Percentiles rank a stretch among this genome's conserved stretches.
Evolutionary conservation across 2,888 invertebrate species (phyloP).

Genomic region (Helicoverpa assulta): DNA sequence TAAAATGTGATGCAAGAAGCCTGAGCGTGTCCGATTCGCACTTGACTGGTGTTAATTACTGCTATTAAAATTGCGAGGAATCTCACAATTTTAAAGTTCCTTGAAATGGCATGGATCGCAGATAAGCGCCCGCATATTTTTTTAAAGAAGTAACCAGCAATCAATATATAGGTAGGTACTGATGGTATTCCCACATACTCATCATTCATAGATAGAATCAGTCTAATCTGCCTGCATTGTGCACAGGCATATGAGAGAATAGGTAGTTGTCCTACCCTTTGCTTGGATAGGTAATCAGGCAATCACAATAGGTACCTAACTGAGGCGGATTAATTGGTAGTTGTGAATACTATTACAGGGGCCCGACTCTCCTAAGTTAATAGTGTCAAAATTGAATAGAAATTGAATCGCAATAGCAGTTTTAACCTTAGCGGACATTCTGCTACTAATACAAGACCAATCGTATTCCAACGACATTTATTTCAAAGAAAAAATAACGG

Average conservation of each 20-base stretch:
- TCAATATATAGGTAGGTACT: too few relatives aligned
- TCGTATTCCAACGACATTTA: too few relatives aligned
- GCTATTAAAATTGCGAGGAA: not conserved
- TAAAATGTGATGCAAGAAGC: too few relatives aligned
- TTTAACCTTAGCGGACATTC: too few relatives aligned
- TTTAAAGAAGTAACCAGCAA: not conserved
- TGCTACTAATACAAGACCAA: too few relatives aligned
- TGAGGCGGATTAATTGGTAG: not conserved
- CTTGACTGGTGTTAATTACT: too few relatives aligned
- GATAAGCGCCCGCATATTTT: not conserved
- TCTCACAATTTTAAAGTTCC: not conserved
- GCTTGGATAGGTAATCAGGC: not conserved
- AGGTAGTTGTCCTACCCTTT: not conserved
- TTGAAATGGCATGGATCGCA: not conserved
- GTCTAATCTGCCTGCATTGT: not conserved
- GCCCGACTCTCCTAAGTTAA: too few relatives aligned
- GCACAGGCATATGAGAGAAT: not conserved
- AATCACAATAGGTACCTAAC: not conserved
- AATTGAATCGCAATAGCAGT: too few relatives aligned
- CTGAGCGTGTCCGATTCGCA: too few relatives aligned
- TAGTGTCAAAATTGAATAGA: too few relatives aligned
- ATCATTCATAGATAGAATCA: not conserved
- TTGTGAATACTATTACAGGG: not conserved
- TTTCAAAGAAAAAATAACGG: too few relatives aligned
- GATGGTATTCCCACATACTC: not conserved